Conservation (phyloP, 2,888 invertebrate species). For the Mythimna loreyi region DNA sequence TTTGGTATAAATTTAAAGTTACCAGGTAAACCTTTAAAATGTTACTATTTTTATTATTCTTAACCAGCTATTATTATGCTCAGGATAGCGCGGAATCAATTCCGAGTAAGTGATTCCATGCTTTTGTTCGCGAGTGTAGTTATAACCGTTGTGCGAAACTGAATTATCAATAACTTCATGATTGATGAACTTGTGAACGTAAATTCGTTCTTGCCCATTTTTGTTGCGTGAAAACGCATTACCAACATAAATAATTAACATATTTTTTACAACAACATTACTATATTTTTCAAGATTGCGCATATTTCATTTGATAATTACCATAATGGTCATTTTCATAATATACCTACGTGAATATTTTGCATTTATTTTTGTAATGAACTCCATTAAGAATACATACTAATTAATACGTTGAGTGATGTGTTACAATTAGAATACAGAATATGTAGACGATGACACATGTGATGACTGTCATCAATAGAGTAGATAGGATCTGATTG, state of each 20-base stretch:
- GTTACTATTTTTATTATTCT: too few relatives aligned
- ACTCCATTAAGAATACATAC: not conserved
- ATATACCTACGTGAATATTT: constrained; percentile 5
- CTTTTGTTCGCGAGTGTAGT: too few relatives aligned
- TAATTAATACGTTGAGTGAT: not conserved
- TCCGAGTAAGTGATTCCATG: too few relatives aligned
- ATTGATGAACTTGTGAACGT: constrained; percentile 32
- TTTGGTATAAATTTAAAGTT: too few relatives aligned
- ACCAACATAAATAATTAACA: constrained; percentile 9
- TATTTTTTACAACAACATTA: constrained; percentile 18
- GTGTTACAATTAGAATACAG: constrained; percentile 23
- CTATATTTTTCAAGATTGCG: constrained; percentile 25
- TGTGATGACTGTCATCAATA: constrained; percentile 41
- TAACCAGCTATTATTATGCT: too few relatives aligned
- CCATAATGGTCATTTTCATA: constrained; percentile 24
- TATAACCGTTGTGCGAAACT: constrained; percentile 16
- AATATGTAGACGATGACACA: constrained; percentile 40
- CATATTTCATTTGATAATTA: constrained; percentile 27
- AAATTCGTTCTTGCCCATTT: constrained; percentile 26
- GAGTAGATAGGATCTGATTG: constrained; percentile 36
- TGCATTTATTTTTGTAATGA: constrained; percentile 18
- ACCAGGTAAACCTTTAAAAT: too few relatives aligned
- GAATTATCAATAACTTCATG: constrained; percentile 28
- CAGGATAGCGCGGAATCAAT: too few relatives aligned
- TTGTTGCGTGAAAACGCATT: constrained; percentile 27